Evolutionary conservation across 2,797 vertebrate genomes (phyloP).

Genomic region (Channallabes apus): DNA sequence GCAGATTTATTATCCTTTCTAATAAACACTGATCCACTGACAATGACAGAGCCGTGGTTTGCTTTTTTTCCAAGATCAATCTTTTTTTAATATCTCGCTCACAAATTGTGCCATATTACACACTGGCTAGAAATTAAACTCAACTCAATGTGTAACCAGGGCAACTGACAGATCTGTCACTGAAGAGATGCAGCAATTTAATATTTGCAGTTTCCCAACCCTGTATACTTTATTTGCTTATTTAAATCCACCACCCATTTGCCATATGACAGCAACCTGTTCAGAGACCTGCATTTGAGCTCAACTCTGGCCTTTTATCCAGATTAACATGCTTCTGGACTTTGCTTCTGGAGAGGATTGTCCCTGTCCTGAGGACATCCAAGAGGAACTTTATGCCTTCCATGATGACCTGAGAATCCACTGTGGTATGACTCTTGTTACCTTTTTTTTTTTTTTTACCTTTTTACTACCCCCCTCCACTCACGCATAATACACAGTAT

Average conservation of each 20-base stretch:
- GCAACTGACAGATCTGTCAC: background rate
- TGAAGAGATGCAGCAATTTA: conserved; percentile 1
- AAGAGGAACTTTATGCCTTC: conserved; percentile 88
- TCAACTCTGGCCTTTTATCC: conserved; percentile 36
- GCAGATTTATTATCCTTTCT: conserved; percentile 34
- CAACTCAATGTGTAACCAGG: background rate
- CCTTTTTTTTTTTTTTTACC: background rate
- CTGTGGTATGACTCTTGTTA: conserved; percentile 77
- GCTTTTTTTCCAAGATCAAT: conserved; percentile 6
- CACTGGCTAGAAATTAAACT: background rate
- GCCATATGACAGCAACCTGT: background rate
- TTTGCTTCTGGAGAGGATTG: conserved; percentile 93
- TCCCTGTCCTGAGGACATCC: conserved; percentile 92
- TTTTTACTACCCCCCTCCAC: background rate
- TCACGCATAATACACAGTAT: background rate
- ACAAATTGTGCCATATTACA: background rate
- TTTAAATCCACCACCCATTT: conserved; percentile 8
- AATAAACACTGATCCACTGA: background rate
- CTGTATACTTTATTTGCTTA: conserved; percentile 6
- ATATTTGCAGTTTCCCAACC: conserved; percentile 3
- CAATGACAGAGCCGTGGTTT: conserved; percentile 6
- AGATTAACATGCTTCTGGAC: conserved; percentile 99
- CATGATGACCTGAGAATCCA: conserved; percentile 93
- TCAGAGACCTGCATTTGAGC: background rate
- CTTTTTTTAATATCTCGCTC: conserved; percentile 6